Evolutionary conservation across 2,888 invertebrate genomes (phyloP).

Genomic region (Maniola hyperantus): DNA sequence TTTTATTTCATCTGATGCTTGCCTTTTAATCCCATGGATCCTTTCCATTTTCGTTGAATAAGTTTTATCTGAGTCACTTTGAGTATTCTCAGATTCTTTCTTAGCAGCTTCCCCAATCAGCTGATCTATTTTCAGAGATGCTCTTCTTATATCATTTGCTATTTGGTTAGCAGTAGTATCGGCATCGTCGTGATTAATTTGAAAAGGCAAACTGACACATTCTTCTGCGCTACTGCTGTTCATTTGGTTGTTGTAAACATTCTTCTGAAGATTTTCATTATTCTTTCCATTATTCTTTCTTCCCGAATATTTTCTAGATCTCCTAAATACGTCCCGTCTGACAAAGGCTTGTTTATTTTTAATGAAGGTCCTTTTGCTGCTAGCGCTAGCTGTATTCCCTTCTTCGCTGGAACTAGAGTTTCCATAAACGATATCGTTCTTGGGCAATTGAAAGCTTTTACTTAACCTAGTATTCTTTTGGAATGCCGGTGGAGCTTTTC

Average conservation of each 20-base stretch:
- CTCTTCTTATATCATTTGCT: conserved; percentile 80
- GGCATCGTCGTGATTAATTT: conserved; percentile 80
- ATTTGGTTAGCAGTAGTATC: conserved; percentile 81
- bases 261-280: conserved; percentile 61
- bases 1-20: conserved; percentile 75
- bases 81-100: conserved; percentile 56
- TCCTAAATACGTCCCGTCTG: conserved; percentile 75
- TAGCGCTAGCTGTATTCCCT: conserved; percentile 66
- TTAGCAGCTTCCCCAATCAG: conserved; percentile 73
- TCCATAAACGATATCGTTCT: conserved; percentile 70
- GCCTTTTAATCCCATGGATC: conserved; percentile 81
- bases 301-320: conserved; percentile 78
- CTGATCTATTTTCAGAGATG: conserved; percentile 82
- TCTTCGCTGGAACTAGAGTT: conserved; percentile 81
- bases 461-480: conserved; percentile 80
- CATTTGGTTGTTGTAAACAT: conserved; percentile 59
- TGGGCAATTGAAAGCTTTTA: conserved; percentile 79
- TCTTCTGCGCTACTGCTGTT: conserved; percentile 77
- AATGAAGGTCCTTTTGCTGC: conserved; percentile 80
- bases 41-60: conserved; percentile 82
- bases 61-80: conserved; percentile 73
- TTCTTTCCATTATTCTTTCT: conserved; percentile 71
- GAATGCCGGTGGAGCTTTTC: conserved; percentile 76
- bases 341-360: conserved; percentile 82
- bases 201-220: conserved; percentile 75